phyloP scores from a whole-genome alignment of 2,113 vertebrate genomes.

The Campylorhamphus procurvoides region DNA sequence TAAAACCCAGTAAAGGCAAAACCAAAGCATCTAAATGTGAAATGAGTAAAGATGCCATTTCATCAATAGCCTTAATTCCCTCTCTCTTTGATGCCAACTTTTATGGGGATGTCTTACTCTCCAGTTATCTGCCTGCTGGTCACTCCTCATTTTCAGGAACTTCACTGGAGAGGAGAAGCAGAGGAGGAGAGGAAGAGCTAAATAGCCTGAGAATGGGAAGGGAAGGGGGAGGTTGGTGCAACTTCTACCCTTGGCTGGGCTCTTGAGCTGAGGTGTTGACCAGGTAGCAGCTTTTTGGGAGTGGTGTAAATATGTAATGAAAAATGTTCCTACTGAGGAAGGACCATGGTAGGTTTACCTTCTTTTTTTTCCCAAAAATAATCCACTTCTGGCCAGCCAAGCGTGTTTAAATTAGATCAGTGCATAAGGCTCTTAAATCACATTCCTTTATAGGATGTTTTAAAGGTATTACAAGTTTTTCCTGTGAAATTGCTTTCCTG shows the following conservation, averaged over 20 bases:
- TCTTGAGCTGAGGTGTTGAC: not conserved
- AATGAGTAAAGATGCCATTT: not conserved
- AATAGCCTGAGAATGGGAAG: not conserved
- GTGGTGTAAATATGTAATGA: not conserved
- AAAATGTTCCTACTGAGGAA: not conserved
- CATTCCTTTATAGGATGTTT: not conserved
- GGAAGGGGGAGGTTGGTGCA: not conserved
- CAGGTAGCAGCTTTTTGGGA: not conserved
- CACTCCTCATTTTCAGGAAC: not conserved
- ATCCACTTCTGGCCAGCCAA: not conserved
- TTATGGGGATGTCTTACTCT: not conserved
- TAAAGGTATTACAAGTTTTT: not conserved
- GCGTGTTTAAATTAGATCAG: not conserved
- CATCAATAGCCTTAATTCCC: not conserved
- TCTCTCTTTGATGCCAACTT: not conserved
- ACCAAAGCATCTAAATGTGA: not conserved
- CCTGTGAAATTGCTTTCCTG: not conserved
- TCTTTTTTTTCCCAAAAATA: not conserved
- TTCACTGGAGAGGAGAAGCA: not conserved
- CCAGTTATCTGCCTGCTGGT: not conserved
- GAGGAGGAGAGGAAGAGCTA: not conserved
- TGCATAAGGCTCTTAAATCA: constrained; percentile 11
- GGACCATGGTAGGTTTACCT: not conserved
- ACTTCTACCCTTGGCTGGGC: not conserved
- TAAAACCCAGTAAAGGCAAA: not conserved